Evolutionary conservation across 2,113 vertebrate genomes (phyloP), one percentile per base, ranked within the genome.

Genomic region (Etheostoma cragini): DNA sequence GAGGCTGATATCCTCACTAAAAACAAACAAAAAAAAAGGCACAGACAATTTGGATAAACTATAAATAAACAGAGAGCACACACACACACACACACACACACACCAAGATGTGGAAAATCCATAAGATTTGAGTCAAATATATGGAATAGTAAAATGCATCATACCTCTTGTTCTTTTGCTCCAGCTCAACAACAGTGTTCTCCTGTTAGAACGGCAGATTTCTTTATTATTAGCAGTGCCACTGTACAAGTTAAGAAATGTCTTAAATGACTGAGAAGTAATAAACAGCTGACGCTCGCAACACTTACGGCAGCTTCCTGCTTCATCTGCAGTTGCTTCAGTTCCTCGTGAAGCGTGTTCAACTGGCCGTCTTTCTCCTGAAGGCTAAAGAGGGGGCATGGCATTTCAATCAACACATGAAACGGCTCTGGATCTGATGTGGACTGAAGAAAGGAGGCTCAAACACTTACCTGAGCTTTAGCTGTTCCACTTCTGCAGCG

Each of bases 391-490:
- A 8, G 6, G 21, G 3, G 22, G 8, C 4, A 24, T 1, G 33
- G 22, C 26, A 47, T 78, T 63, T 50, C 17, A 33, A 47, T 61
- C 14, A 64, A 24, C 16, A 22, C 14, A n/a, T 24, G 33, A 13
- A 62, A 57, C 2, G 42, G 19, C 62, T 76, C 16, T 19, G 13
- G 6, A 70, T 65, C 5, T 10, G 8, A 71, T 64, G 12, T 22
- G 19, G 10, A 49, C 21, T 4, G 15, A 22, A 65, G 13, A 22
- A 65, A 57, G 1, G 38, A 61, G 2, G 1, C 50, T 26, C 4
- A 50, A 47, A 82, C 54, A 69, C 91, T 91, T 91, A 97, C 97
- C 96, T 96, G 57, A 89, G 87, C 83, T 84, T 95, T 35, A 97
- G 88, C 86, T 95, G 89, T 80, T 95, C 92, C 6, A 94, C 68